Percentiles rank a stretch among this genome's conserved stretches.
Conservation (phyloP, 1,140 invertebrate genomes). For the Papilio xuthus region DNA sequence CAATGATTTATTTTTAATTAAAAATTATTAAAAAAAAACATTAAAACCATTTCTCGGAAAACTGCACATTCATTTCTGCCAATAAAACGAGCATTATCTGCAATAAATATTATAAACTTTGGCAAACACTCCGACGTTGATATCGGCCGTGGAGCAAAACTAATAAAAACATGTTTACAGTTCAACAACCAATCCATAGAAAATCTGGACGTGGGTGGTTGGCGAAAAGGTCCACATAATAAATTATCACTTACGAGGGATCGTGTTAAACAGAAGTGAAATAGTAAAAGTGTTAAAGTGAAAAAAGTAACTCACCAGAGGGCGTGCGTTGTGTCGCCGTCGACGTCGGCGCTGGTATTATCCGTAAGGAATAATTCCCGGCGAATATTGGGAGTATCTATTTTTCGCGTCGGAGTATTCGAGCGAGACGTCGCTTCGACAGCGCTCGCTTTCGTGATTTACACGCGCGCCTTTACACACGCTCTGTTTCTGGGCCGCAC, state of each 20-base stretch:
- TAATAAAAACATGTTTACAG: constrained; percentile 43
- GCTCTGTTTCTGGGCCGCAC: constrained; percentile 72
- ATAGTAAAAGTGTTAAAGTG: constrained; percentile 50
- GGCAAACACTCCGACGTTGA: constrained; percentile 18
- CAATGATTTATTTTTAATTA: background rate
- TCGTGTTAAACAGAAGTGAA: background rate
- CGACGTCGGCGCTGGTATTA: constrained; percentile 62
- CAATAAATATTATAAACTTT: constrained; percentile 36
- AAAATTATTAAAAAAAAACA: background rate
- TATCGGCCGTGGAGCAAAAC: constrained; percentile 14
- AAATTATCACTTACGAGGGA: constrained; percentile 49
- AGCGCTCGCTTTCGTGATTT: constrained; percentile 68
- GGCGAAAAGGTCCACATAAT: constrained; percentile 55
- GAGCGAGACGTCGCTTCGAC: constrained; percentile 59
- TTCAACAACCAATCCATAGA: constrained; percentile 34
- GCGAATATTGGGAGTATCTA: constrained; percentile 66
- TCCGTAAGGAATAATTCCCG: constrained; percentile 62
- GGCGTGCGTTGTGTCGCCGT: constrained; percentile 58
- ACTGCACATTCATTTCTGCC: background rate
- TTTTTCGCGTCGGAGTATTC: constrained; percentile 67
- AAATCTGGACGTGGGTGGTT: constrained; percentile 58
- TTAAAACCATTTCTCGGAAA: background rate
- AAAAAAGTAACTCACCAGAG: constrained; percentile 67
- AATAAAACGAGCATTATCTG: constrained; percentile 1
- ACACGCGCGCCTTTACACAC: constrained; percentile 55